These are phyloP conservation scores for Pelagia noctiluca DNA, from an alignment of 30 jellyfish, hydroid and myxozoan species.

Conservation along the genomic window DNA sequence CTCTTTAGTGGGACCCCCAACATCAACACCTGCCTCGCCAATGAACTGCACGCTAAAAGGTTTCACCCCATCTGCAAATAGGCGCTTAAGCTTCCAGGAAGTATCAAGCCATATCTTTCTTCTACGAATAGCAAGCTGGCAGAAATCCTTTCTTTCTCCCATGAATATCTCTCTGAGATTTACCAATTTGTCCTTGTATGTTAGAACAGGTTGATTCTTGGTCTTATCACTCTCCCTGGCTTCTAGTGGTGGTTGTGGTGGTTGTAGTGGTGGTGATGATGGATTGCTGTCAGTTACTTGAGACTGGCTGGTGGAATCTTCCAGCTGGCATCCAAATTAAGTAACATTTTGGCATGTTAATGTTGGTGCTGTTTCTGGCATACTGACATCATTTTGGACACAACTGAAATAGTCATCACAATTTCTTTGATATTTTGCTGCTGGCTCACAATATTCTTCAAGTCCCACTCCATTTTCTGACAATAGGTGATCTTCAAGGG, in stretches of 20 bases:
- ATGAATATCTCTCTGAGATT: constrained; percentile 2
- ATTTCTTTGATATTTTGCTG: background rate
- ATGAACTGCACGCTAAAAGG: constrained; percentile 10
- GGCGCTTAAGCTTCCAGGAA: background rate
- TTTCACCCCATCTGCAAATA: constrained; percentile 14
- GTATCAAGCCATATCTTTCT: constrained; percentile 28
- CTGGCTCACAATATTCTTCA: background rate
- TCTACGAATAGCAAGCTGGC: constrained; percentile 6
- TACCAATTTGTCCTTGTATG: background rate
- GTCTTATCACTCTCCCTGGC: background rate
- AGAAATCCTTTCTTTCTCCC: background rate
- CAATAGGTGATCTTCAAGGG: constrained; percentile 6
- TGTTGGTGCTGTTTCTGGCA: background rate
- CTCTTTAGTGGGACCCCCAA: constrained; percentile 24
- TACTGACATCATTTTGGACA: background rate
- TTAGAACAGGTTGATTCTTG: background rate
- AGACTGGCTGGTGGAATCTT: background rate
- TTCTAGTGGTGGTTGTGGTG: background rate
- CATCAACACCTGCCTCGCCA: constrained; percentile 27
- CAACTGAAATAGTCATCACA: constrained; percentile 9
- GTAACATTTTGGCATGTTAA: background rate
- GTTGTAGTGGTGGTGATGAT: background rate
- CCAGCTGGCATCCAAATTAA: too few species aligned
- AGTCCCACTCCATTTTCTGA: constrained; percentile 18
- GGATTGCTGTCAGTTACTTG: background rate